Conservation (phyloP, 2,888 invertebrate species). For the Mesochorus sp. region DNA sequence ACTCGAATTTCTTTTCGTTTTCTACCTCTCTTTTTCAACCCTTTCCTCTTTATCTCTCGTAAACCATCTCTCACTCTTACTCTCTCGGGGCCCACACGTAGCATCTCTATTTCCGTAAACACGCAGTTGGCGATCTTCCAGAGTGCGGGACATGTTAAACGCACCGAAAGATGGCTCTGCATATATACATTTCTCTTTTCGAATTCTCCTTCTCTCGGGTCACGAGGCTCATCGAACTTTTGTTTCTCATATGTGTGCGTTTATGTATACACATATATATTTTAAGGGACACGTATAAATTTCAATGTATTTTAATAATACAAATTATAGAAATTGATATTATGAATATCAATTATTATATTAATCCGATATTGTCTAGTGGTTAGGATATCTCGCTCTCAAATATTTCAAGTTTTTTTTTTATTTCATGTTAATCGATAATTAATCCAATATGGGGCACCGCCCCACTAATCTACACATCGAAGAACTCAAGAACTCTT, state of each 20-base stretch:
- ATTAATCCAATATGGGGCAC: too few species aligned
- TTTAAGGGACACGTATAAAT: too few species aligned
- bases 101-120: slow-evolving; percentile 74
- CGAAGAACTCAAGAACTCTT: too few species aligned
- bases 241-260: not conserved
- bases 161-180: slow-evolving; percentile 51
- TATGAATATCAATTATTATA: too few species aligned
- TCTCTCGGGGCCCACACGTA: slow-evolving; percentile 9
- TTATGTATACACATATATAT: too few species aligned
- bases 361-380: too few species aligned
- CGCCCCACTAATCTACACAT: too few species aligned
- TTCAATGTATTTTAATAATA: too few species aligned
- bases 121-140: slow-evolving; percentile 72
- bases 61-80: slow-evolving; percentile 21
- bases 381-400: too few species aligned
- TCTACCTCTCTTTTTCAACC: slow-evolving; percentile 5
- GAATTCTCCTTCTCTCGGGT: not conserved
- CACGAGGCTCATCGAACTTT: slow-evolving; percentile 48
- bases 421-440: too few species aligned
- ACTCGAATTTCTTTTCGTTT: slow-evolving; percentile 22
- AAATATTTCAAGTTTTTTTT: too few species aligned
- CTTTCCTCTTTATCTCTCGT: slow-evolving; percentile 11
- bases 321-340: too few species aligned
- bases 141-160: slow-evolving; percentile 62
- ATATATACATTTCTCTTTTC: not conserved